These are phyloP conservation scores for Drosophila recens DNA, from an alignment of 2,888 invertebrate genomes.

Conservation along the genomic window DNA sequence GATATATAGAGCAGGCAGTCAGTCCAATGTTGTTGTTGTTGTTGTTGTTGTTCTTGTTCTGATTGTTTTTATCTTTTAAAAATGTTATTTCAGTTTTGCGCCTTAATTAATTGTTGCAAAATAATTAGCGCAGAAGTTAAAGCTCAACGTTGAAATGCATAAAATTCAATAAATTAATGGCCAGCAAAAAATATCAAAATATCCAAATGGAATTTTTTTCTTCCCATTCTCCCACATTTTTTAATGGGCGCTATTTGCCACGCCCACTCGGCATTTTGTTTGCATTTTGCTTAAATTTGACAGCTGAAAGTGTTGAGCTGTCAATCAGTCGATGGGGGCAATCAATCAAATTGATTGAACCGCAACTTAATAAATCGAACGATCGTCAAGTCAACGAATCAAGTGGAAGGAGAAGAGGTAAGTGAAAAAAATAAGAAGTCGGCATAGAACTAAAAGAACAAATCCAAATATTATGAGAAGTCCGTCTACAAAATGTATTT, in stretches of 20 bases:
- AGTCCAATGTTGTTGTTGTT: neutral
- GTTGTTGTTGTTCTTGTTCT: neutral
- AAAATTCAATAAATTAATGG: constrained; percentile 55
- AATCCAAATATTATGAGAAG: constrained; percentile 6
- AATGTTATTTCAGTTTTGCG: constrained; percentile 69
- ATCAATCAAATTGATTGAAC: constrained; percentile 47
- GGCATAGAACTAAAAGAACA: constrained; percentile 52
- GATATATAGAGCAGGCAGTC: constrained; percentile 35
- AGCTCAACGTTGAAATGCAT: constrained; percentile 65
- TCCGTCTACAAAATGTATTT: neutral
- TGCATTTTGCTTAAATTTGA: constrained; percentile 56
- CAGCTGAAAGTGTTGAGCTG: constrained; percentile 84
- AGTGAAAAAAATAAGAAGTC: neutral
- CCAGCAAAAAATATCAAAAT: constrained; percentile 2
- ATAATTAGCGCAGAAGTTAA: constrained; percentile 81
- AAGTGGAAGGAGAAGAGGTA: neutral
- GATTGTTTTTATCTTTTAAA: constrained; percentile 19
- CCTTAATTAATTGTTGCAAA: constrained; percentile 81
- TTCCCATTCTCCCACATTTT: neutral
- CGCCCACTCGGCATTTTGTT: constrained; percentile 8
- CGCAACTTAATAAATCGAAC: constrained; percentile 36
- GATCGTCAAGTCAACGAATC: constrained; percentile 41
- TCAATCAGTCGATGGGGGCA: constrained; percentile 75
- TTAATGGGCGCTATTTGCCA: neutral
- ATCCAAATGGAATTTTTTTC: neutral